Evolutionary conservation across 2,888 invertebrate species (phyloP), one percentile per base, ranked within the genome.

Genomic region (Philhelius pedissequus): DNA sequence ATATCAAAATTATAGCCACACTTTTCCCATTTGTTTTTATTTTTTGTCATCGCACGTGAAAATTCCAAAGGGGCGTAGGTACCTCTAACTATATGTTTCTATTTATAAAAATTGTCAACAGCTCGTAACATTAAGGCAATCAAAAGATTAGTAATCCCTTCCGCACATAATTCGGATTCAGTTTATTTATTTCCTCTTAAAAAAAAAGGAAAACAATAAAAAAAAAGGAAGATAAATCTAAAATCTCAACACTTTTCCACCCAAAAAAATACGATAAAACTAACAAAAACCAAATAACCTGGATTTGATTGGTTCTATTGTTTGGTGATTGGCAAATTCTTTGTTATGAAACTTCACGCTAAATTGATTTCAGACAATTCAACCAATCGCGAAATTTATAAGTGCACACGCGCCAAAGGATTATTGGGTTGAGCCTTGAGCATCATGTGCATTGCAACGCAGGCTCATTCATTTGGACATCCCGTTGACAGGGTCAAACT

Each of bases 391-490:
- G 68, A 73, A 54, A 40, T 74, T 68, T 78, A n/a, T n/a, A 78
- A 79, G 83, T 76, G 75, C 80, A 80, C 84, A 80, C 75, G 80
- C 68, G 84, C 71, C 71, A 84, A 84, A 84, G 80, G 83, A 84
- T 84, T 84, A 79, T 62, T n/a, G n/a, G n/a, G n/a, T n/a, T n/a
- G n/a, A n/a, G n/a, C n/a, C n/a, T n/a, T n/a, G n/a, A n/a, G n/a
- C n/a, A n/a, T n/a, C n/a, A n/a, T n/a, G n/a, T n/a, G n/a, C n/a
- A n/a, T n/a, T 15, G 58, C 60, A 43, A 56, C 43, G 38, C 52
- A 52, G 30, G 13, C 70, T 71, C 60, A 80, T 27, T 84, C 75
- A 66, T 58, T 84, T 71, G 62, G 68, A 84, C 66, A 68, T 84
- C 84, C 84, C 60, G 84, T 84, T 84, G 84, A 84, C 70, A 80